Evolutionary conservation across 2,113 vertebrate species (phyloP), one percentile per base, ranked within the genome.

Genomic region (Myocastor coypus): DNA sequence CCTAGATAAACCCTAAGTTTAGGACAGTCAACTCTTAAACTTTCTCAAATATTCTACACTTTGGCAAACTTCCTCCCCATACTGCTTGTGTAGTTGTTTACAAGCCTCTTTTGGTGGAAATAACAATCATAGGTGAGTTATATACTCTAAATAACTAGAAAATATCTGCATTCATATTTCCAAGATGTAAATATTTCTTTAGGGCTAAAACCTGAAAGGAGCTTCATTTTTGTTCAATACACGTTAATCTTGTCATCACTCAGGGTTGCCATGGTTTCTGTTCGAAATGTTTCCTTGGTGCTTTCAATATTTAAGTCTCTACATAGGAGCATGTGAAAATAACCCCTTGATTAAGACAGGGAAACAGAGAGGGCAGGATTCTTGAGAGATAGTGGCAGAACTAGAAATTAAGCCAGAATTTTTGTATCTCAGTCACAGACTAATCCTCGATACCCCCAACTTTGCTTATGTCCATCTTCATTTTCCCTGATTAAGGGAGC

Each of bases 161-260:
- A 26, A 55, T 87, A 87, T 94, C 81, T 94, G 69, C 69, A 83
- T 88, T 73, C 59, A 87, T 46, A 46, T 46, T 46, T 83, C 50
- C 83, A 92, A 96, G 77, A 94, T 82, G 92, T 94, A 94, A 97
- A 81, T 90, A 96, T 82, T 96, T 93, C 46, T 83, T 19, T 57
- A 42, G 57, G 66, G 69, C 92, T 87, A 46, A 86, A 89, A 89
- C n/a, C 89, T 83, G 92, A 94, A 93, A 64, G 86, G 83, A 71
- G 75, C 69, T 94, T 90, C 92, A 82, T 94, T 94, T 97, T 94
- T 94, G 73, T 85, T 93, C 81, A 83, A 93, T 80, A 94, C 12
- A 42, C 83, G 89, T 96, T 92, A 66, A 73, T 94, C 89, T 96
- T 83, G 57, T 55, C 83, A 63, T 94, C 78, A 63, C 64, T 89